Percentiles rank a stretch among this genome's conserved stretches.
phyloP scores from a whole-genome alignment of 2,797 vertebrate species.

The Anabacerthia variegaticeps region DNA sequence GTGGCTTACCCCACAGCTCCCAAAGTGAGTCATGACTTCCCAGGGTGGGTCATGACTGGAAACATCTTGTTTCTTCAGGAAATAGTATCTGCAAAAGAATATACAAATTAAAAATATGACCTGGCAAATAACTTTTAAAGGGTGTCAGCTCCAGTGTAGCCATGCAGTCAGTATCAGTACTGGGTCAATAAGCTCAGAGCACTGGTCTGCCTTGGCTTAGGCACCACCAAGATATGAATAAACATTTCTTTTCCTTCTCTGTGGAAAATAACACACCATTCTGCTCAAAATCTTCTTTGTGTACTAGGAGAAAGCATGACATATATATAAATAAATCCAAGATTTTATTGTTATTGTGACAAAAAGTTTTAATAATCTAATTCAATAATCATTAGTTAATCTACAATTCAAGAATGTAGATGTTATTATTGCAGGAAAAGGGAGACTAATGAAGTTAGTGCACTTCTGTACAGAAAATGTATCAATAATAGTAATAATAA shows the following conservation, averaged over 20 bases:
- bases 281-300: background rate
- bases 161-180: background rate
- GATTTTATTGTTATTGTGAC: background rate
- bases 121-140: background rate
- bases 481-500: background rate
- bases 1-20: background rate
- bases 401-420: background rate
- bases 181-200: rapidly evolving
- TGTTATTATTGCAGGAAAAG: background rate
- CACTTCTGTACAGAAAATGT: background rate
- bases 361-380: background rate
- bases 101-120: background rate
- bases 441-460: background rate
- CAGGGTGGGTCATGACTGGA: background rate
- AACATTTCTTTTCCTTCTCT: background rate
- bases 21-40: background rate
- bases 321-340: background rate
- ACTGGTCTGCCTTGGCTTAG: background rate
- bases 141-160: background rate
- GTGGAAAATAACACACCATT: background rate
- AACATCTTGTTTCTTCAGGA: background rate
- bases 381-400: background rate
- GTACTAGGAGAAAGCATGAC: background rate
- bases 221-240: rapidly evolving
- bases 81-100: background rate